A percentile compares a stretch with the other conserved stretches of the same genome.
Evolutionary conservation across 2,888 invertebrate species (phyloP).

Genomic region (Drosophila eohydei): DNA sequence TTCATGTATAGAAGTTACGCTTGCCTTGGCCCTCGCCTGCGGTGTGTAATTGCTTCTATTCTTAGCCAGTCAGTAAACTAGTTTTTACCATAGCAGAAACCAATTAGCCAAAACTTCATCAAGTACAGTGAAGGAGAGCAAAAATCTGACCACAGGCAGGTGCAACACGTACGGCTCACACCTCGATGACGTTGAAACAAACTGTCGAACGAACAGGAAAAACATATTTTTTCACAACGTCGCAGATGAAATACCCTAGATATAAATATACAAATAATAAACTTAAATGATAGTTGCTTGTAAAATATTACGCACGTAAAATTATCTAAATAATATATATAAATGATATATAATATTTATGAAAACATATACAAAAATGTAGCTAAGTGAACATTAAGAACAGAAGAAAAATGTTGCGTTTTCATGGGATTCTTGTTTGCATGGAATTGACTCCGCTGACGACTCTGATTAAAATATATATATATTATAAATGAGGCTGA

Average conservation of each 20-base stretch:
- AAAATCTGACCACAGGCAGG: conserved; percentile 7
- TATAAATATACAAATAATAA: not conserved
- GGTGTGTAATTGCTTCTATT: conserved; percentile 6
- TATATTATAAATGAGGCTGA: not conserved
- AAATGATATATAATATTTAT: not conserved
- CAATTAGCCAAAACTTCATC: conserved; percentile 14
- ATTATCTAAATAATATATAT: not conserved
- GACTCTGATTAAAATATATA: not conserved
- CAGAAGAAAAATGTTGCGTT: too few species aligned
- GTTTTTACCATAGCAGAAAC: not conserved
- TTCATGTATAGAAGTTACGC: not conserved
- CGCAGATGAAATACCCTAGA: not conserved
- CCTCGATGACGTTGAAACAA: not conserved
- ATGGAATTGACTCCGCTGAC: not conserved
- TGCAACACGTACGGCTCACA: conserved; percentile 4
- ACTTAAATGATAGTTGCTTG: too few species aligned
- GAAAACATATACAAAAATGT: too few species aligned
- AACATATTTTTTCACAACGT: not conserved
- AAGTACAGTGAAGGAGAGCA: not conserved
- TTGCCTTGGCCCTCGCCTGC: not conserved
- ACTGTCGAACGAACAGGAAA: not conserved
- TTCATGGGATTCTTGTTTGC: too few species aligned
- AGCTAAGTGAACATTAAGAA: too few species aligned
- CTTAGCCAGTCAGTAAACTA: conserved; percentile 1
- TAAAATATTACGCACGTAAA: not conserved